Conservation (phyloP, 2,113 vertebrate species). For the Anolis sagrei region DNA sequence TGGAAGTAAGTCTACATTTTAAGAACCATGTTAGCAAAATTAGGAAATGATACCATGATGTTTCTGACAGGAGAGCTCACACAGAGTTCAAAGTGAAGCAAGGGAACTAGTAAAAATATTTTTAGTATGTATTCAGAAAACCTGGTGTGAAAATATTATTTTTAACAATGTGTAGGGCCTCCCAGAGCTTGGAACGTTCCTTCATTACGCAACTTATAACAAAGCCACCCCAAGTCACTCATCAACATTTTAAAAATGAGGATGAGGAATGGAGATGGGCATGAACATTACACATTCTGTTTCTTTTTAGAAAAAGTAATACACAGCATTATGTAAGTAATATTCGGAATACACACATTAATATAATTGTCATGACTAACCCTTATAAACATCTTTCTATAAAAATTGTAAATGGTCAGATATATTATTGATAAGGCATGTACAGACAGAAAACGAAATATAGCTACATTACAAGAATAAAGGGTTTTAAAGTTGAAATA, state of each 20-base stretch:
- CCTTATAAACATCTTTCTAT: background rate
- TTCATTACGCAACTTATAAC: background rate
- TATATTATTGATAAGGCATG: constrained; percentile 1
- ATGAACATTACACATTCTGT: too few relatives aligned
- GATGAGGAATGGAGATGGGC: too few relatives aligned
- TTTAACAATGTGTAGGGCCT: background rate
- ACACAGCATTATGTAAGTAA: background rate
- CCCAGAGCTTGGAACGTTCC: background rate
- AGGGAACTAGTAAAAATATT: background rate
- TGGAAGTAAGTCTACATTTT: background rate
- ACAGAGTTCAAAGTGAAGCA: background rate
- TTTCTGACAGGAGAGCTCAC: background rate
- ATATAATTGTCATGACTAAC: background rate
- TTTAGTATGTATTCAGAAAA: background rate
- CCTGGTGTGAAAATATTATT: background rate
- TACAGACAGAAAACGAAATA: background rate
- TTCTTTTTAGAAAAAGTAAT: too few relatives aligned
- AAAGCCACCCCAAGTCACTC: background rate
- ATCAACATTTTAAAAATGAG: background rate
- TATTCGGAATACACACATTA: background rate
- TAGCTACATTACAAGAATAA: background rate
- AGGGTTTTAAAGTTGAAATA: background rate
- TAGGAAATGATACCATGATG: background rate
- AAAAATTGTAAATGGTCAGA: background rate
- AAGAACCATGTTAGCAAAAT: background rate